Conservation (phyloP, 2,797 vertebrate genomes). For the Rhinogobio ventralis region DNA sequence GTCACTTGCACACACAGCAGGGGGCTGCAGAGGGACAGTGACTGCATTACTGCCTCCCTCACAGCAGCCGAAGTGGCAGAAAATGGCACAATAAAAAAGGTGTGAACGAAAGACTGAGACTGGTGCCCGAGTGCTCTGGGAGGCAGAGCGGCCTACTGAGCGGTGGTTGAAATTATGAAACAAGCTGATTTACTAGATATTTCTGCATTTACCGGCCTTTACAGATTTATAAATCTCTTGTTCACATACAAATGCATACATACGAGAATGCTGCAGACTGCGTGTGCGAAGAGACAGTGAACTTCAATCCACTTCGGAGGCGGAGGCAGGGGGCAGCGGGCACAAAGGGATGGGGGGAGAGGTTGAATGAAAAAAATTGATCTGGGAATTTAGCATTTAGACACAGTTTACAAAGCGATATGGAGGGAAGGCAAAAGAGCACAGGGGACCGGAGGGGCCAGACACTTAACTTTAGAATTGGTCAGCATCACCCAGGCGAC, state of each 20-base stretch:
- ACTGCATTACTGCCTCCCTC: conserved; percentile 81
- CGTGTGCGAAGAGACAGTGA: conserved; percentile 69
- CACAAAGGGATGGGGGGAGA: conserved; percentile 63
- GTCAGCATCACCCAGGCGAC: conserved; percentile 72
- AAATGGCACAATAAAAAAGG: conserved; percentile 84
- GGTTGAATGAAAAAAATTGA: conserved; percentile 84
- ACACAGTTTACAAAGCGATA: conserved; percentile 84
- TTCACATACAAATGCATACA: conserved; percentile 38
- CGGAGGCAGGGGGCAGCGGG: conserved; percentile 69
- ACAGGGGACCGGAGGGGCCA: conserved; percentile 61
- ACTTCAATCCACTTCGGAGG: conserved; percentile 71
- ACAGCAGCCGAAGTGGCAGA: conserved; percentile 84
- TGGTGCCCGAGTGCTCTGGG: background rate
- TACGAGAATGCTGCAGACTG: conserved; percentile 31
- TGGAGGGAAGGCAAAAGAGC: conserved; percentile 69
- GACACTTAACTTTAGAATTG: conserved; percentile 80
- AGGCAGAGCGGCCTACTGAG: conserved; percentile 14
- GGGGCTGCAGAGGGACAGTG: conserved; percentile 79
- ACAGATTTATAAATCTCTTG: background rate
- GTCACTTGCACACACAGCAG: conserved; percentile 84
- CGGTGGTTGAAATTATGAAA: conserved; percentile 14
- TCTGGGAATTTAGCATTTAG: conserved; percentile 85
- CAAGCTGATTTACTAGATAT: conserved; percentile 15
- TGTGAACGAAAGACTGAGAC: conserved; percentile 52
- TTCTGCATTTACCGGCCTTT: conserved; percentile 11